A percentile compares a stretch with the other conserved stretches of the same genome.
Evolutionary conservation across 2,888 invertebrate species (phyloP).

Genomic region (Crocallis elinguaria): DNA sequence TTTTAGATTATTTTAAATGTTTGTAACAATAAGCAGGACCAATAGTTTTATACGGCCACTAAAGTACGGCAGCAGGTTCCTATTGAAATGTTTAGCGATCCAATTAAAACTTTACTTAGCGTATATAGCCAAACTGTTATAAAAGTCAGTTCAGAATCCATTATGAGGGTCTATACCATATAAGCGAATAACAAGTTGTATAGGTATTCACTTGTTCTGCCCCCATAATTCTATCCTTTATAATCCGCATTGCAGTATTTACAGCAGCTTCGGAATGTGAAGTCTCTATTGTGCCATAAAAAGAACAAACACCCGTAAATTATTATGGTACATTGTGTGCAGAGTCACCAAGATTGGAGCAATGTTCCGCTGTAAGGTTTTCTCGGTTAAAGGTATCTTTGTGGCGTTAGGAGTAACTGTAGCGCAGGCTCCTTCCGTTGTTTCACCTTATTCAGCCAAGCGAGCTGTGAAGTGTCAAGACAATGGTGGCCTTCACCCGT

Average conservation of each 20-base stretch:
- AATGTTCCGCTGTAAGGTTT: conserved; percentile 67
- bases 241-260: background rate
- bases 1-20: no score
- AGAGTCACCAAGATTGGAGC: conserved; percentile 52
- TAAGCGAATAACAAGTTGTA: background rate
- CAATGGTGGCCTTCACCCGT: conserved; percentile 16
- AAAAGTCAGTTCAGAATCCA: no score
- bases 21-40: no score
- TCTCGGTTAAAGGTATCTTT: conserved; percentile 63
- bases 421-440: conserved; percentile 56
- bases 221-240: background rate
- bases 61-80: no score
- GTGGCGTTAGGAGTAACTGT: conserved; percentile 63
- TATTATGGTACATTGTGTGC: conserved; percentile 38
- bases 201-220: background rate
- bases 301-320: conserved; percentile 37
- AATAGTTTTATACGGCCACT: no score
- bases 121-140: no score
- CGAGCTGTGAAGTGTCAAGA: conserved; percentile 37
- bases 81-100: no score
- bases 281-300: conserved; percentile 40
- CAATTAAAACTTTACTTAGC: no score
- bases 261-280: conserved; percentile 26
- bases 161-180: background rate
- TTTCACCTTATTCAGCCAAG: conserved; percentile 48